Evolutionary conservation across 1,140 invertebrate species (phyloP).

Genomic region (Ectropis grisescens): DNA sequence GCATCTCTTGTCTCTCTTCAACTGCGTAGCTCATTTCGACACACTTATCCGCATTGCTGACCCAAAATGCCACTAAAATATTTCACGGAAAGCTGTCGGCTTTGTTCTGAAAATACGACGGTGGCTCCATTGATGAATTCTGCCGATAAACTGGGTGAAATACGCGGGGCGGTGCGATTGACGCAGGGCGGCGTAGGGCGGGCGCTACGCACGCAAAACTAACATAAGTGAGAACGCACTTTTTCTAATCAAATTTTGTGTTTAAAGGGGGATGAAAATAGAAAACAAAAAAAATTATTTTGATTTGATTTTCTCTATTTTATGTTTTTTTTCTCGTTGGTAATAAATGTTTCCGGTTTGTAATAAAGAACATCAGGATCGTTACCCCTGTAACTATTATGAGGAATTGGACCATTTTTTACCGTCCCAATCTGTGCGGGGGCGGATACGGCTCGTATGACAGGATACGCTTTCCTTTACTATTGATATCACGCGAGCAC

Average conservation of each 20-base stretch:
- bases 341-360: slow-evolving; percentile 62
- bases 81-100: no score
- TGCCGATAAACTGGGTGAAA: slow-evolving; percentile 33
- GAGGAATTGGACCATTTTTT: slow-evolving; percentile 66
- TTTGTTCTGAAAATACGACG: no score
- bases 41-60: no score
- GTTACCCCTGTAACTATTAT: slow-evolving; percentile 51
- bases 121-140: no score
- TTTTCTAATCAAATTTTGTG: slow-evolving; percentile 1
- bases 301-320: background rate
- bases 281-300: slow-evolving; percentile 2
- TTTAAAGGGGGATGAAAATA: no score
- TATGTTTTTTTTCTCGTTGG: slow-evolving; percentile 6
- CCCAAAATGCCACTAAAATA: no score
- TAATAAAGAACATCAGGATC: slow-evolving; percentile 54
- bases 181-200: slow-evolving; percentile 51
- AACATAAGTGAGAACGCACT: slow-evolving; percentile 11
- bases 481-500: slow-evolving; percentile 48
- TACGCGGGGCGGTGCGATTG: slow-evolving; percentile 45
- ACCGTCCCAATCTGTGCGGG: slow-evolving; percentile 42
- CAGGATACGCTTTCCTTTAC: slow-evolving; percentile 53
- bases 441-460: slow-evolving; percentile 63
- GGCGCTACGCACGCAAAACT: slow-evolving; percentile 15
- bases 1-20: slow-evolving; percentile 16
- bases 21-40: slow-evolving; percentile 6